Conservation (phyloP, 2,797 vertebrate species). For the Pitangus sulphuratus region DNA sequence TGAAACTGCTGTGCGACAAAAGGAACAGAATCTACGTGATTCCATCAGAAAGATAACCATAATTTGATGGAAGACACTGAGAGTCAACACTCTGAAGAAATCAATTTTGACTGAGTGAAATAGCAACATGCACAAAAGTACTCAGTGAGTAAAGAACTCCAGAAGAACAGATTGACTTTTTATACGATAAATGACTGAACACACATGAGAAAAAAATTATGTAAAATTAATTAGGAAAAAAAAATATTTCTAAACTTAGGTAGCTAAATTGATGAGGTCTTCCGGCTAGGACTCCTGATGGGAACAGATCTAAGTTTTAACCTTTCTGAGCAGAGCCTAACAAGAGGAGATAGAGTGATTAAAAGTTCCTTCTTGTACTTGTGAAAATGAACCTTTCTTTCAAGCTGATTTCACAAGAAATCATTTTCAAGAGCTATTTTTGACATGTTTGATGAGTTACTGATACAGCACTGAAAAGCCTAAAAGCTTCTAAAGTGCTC, state of each 20-base stretch:
- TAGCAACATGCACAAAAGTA: background rate
- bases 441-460: background rate
- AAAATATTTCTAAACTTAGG: background rate
- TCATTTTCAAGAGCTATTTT: background rate
- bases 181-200: background rate
- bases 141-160: background rate
- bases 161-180: background rate
- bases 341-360: background rate
- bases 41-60: background rate
- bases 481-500: background rate
- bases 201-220: background rate
- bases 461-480: background rate
- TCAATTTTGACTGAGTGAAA: background rate
- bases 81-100: background rate
- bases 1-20: background rate
- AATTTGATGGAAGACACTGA: background rate
- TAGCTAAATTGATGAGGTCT: background rate
- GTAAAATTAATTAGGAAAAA: background rate
- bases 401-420: background rate
- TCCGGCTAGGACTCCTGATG: background rate
- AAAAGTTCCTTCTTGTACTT: background rate
- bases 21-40: background rate
- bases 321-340: background rate
- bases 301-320: background rate
- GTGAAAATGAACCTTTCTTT: background rate